These are phyloP conservation scores for Hyles lineata DNA, from an alignment of 2,888 invertebrate species.

Conservation along the genomic window DNA sequence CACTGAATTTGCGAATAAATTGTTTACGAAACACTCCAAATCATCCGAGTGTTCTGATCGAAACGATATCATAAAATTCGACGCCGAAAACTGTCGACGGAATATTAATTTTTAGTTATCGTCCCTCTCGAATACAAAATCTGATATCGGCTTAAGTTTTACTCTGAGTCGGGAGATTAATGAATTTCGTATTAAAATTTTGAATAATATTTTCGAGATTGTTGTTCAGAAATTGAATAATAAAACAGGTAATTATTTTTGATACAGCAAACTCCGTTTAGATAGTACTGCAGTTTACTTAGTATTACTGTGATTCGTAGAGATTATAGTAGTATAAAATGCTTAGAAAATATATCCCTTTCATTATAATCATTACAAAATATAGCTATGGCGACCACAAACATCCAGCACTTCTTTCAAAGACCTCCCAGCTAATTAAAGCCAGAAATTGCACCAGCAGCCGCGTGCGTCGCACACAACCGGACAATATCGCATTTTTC, in stretches of 20 bases:
- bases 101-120: slow-evolving; percentile 79
- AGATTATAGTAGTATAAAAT: too few relatives aligned
- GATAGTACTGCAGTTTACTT: too few relatives aligned
- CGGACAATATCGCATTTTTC: neutral
- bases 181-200: neutral
- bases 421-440: neutral
- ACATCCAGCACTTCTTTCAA: too few relatives aligned
- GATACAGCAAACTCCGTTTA: too few relatives aligned
- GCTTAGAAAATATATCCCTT: too few relatives aligned
- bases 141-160: neutral
- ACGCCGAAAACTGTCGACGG: slow-evolving; percentile 68
- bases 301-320: too few relatives aligned
- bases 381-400: too few relatives aligned
- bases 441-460: neutral
- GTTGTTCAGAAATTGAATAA: too few relatives aligned
- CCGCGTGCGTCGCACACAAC: neutral
- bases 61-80: slow-evolving; percentile 72
- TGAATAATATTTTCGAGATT: neutral
- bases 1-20: slow-evolving; percentile 57
- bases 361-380: too few relatives aligned
- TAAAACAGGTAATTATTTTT: too few relatives aligned
- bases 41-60: slow-evolving; percentile 62
- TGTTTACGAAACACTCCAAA: slow-evolving; percentile 59
- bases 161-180: neutral
- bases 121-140: slow-evolving; percentile 9